Base-by-base conservation (phyloP, 2,888 invertebrate species). In the Eretmocerus hayati region DNA sequence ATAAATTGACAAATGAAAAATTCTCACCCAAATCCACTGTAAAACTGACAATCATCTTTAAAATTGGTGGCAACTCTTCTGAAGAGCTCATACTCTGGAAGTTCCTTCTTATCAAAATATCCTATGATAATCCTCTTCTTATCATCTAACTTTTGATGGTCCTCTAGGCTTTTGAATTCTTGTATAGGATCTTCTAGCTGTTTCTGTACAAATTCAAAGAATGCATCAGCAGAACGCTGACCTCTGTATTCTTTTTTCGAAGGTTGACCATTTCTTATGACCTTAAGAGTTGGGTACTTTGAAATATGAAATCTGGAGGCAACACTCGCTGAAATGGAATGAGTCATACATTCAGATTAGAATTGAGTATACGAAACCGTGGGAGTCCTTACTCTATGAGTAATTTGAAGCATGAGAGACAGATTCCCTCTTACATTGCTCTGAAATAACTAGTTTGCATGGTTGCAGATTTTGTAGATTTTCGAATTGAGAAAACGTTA, bases 231-330 rank as follows among this genome's bases (percentile, higher is more conserved):
- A 13, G 95, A 92, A 45, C 99, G 79, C 64, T 85, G 84, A 2
- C 83, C 97, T 65, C 96, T 79, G 63, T 91, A 94, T 68, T 94
- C 94, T 57, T 87, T 81, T 67, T 93, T 93, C 13, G 86, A 82
- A n/a, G 89, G 83, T 63, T 89, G 83, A 0, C 92, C 92, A 77
- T 92, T 92, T 43, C 90, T 80, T 60, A 96, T 88, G 18, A 97
- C 74, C 75, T 99, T 99, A 48, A 99, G 73, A 5, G 99, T 99
- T 5, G 99, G 99, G 75, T 99, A 99, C 76, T 99, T 99, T 48
- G 87, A 88, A 50, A 99, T 95, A 66, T 95, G 94, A 74, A 93
- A 99, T 59, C 90, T 81, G 5, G 87, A 83, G 2, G 96, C 89
- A 48, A 97, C 78, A 18, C 81, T 75, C 52, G 75, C 84, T 84